Evolutionary conservation across 1,140 invertebrate species (phyloP).

Genomic region (Drosophila elegans): DNA sequence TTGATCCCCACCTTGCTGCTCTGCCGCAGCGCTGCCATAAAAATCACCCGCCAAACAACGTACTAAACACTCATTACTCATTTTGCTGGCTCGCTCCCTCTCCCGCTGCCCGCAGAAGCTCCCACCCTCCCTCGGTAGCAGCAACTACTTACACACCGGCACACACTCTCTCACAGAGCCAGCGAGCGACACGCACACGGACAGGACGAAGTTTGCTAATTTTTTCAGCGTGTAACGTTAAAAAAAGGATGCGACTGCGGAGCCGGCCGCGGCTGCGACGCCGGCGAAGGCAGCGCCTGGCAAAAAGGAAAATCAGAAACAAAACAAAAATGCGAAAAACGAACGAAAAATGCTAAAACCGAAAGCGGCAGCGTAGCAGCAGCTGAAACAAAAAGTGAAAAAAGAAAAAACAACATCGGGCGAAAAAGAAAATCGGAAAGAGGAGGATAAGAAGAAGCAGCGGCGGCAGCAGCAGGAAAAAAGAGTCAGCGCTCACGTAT

Average conservation of each 20-base stretch:
- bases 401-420: constrained; percentile 2
- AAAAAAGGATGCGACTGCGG: constrained; percentile 74
- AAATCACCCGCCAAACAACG: constrained; percentile 58
- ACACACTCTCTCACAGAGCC: constrained; percentile 9
- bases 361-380: constrained; percentile 58
- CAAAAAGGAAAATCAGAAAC: constrained; percentile 67
- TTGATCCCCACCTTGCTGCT: not conserved
- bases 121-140: constrained; percentile 5
- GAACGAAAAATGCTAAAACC: constrained; percentile 74
- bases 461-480: constrained; percentile 31
- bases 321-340: constrained; percentile 75
- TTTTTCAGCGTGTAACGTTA: constrained; percentile 63
- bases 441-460: constrained; percentile 16
- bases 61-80: constrained; percentile 65
- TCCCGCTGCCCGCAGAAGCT: not conserved
- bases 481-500: constrained; percentile 45
- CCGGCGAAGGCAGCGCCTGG: constrained; percentile 6
- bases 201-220: constrained; percentile 30
- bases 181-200: not conserved
- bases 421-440: constrained; percentile 19
- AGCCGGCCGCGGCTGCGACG: constrained; percentile 10
- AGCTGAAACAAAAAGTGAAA: constrained; percentile 46
- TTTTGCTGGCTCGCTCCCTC: constrained; percentile 30
- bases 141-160: constrained; percentile 30
- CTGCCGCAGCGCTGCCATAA: constrained; percentile 29